Conservation (phyloP, 2,797 vertebrate genomes). For the Loriculus beryllinus region DNA sequence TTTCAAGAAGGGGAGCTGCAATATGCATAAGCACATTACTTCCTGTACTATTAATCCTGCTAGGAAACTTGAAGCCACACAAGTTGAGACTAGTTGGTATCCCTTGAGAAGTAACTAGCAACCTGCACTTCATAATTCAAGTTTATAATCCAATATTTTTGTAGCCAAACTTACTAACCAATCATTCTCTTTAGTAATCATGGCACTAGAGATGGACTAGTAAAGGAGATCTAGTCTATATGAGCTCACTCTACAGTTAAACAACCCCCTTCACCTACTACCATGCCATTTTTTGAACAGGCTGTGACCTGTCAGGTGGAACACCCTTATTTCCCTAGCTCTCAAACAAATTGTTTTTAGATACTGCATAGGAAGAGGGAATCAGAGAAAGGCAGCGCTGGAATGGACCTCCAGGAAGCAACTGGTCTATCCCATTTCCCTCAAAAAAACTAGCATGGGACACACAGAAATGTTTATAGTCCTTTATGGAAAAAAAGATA, state of each 20-base stretch:
- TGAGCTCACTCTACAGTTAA: background rate
- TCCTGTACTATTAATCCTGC: background rate
- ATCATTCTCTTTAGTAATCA: background rate
- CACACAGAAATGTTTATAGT: background rate
- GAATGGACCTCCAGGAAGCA: background rate
- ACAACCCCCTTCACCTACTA: background rate
- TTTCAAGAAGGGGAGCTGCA: background rate
- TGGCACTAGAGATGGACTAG: rapidly evolving
- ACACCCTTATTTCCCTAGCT: background rate
- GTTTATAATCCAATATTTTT: background rate
- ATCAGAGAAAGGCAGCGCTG: background rate
- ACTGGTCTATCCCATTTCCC: background rate
- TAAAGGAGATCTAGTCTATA: background rate
- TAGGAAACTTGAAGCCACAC: background rate
- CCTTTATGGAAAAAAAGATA: background rate
- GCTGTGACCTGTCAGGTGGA: background rate
- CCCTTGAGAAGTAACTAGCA: background rate
- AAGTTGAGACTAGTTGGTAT: background rate
- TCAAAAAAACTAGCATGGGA: background rate
- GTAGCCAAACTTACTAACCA: background rate
- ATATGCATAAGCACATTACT: background rate
- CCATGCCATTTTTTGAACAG: background rate
- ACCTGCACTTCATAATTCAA: background rate
- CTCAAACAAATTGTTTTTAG: background rate
- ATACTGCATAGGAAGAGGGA: background rate